Conservation (phyloP, 1,140 invertebrate genomes). For the Caenorhabditis remanei region DNA sequence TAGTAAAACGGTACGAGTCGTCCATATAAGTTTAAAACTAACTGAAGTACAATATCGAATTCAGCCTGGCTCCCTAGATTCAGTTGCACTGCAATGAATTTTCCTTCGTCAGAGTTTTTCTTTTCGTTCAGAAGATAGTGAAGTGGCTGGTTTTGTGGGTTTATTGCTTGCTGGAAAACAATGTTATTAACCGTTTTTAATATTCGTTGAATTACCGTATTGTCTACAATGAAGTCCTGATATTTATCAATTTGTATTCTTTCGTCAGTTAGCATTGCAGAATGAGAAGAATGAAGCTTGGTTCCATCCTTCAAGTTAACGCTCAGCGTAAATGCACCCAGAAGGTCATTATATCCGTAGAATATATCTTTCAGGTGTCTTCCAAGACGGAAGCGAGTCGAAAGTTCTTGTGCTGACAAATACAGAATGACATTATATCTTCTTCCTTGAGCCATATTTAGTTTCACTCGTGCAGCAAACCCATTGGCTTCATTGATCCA, state of each 20-base stretch:
- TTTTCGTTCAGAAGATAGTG: constrained; percentile 21
- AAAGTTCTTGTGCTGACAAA: constrained; percentile 44
- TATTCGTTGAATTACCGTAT: constrained; percentile 29
- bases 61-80: constrained; percentile 3
- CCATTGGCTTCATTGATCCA: constrained; percentile 94
- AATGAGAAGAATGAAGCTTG: constrained; percentile 5
- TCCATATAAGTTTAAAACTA: not conserved
- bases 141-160: constrained; percentile 17
- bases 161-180: constrained; percentile 16
- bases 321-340: constrained; percentile 9
- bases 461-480: constrained; percentile 88
- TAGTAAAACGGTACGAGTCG: not conserved
- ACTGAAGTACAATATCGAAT: constrained; percentile 32
- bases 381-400: constrained; percentile 67
- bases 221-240: constrained; percentile 34
- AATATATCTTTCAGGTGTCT: constrained; percentile 63
- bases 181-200: not conserved
- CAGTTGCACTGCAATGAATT: constrained; percentile 37
- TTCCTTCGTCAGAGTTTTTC: constrained; percentile 24
- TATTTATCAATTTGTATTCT: constrained; percentile 7
- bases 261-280: constrained; percentile 15
- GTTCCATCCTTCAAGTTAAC: constrained; percentile 1
- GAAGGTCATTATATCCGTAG: constrained; percentile 21
- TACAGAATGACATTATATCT: constrained; percentile 46
- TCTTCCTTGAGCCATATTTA: constrained; percentile 62